A percentile compares a stretch with the other conserved stretches of the same genome.
These are phyloP conservation scores for Monopis laevigella DNA, from an alignment of 2,888 invertebrate species.

Conservation along the genomic window DNA sequence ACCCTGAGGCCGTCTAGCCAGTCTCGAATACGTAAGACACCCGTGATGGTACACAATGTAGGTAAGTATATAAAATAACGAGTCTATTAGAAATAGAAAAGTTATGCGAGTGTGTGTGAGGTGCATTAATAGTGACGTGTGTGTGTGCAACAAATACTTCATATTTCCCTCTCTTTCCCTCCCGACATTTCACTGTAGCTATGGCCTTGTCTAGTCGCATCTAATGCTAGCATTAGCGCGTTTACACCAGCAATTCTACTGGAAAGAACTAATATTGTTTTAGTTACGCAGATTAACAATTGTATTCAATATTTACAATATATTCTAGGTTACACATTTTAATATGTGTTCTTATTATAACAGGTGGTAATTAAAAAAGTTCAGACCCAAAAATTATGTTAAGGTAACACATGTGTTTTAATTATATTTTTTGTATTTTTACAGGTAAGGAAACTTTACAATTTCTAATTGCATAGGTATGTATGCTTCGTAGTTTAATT, in stretches of 20 bases:
- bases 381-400: slow-evolving; percentile 3
- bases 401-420: slow-evolving; percentile 9
- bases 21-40: no score
- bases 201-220: slow-evolving; percentile 68
- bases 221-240: slow-evolving; percentile 63
- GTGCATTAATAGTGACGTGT: slow-evolving; percentile 53
- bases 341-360: slow-evolving; percentile 2
- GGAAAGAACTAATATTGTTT: no score
- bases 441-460: slow-evolving; percentile 13
- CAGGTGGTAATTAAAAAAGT: no score
- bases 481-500: no score
- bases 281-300: no score
- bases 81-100: slow-evolving; percentile 59
- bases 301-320: background rate
- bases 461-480: no score
- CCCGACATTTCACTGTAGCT: slow-evolving; percentile 67
- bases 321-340: background rate
- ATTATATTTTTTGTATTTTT: slow-evolving; percentile 2
- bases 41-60: no score
- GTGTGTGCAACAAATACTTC: slow-evolving; percentile 63
- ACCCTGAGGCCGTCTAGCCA: no score
- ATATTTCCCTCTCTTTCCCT: slow-evolving; percentile 61
- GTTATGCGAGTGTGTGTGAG: slow-evolving; percentile 43
- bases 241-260: slow-evolving; percentile 30
- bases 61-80: no score